Evolutionary conservation across 2,797 vertebrate species (phyloP), one percentile per base, ranked within the genome.

Genomic region (Fundulus diaphanus): DNA sequence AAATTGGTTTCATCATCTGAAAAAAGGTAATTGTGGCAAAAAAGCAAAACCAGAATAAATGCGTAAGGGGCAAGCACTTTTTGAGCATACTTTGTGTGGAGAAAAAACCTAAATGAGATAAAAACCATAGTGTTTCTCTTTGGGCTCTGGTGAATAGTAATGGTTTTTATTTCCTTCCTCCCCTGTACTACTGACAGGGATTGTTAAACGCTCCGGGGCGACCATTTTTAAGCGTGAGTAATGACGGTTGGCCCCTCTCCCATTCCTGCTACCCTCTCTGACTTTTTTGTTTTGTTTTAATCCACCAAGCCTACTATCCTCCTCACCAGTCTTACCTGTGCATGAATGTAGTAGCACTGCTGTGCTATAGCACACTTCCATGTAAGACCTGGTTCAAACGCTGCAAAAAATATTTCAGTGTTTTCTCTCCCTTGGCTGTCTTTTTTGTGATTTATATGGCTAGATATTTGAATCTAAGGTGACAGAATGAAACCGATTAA

Each of bases 151-250:
- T 72, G 48, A 84, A 79, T 87, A 79, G 81, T 92, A 94, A 91
- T 89, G 31, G 87, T 77, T 93, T 73, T 92, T 61, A 76, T 92
- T 85, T 92, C 88, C 86, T 87, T 86, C 87, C 80, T 85, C 81
- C 57, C 79, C 77, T 82, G 78, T 86, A 82, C 84, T 85, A 89
- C 82, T 90, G 87, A 78, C 91, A 96, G 96, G 95, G 86, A 93
- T 95, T 92, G 94, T 95, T 93, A 96, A 96, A 90, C 94, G 94
- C 90, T 95, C 94, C 90, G 89, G 91, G 92, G 91, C 67, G 82
- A 93, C 92, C 90, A 82, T 94, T 85, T 94, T 93, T 85, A 91
- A 95, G 91, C 95, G 95, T 96, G 94, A 96, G 95, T 96, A 95
- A 91, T 75, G 13, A 77, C 88, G 82, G 88, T 87, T 91, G 87